phyloP scores from a whole-genome alignment of 2,888 invertebrate genomes.

The Cataglyphis rosenhaueri region DNA sequence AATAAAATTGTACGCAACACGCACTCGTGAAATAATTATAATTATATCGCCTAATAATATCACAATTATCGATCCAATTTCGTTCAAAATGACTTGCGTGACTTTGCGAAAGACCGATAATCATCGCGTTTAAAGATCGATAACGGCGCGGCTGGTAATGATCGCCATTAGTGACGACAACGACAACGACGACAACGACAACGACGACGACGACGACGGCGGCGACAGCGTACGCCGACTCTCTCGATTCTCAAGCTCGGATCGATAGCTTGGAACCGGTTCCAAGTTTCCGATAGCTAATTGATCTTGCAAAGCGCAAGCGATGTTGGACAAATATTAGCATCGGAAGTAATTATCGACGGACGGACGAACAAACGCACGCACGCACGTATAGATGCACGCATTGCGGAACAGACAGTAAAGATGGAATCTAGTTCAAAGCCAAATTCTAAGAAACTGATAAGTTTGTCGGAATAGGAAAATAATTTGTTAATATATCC shows the following conservation, averaged over 20 bases:
- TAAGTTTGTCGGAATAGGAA: background rate
- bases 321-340: constrained; percentile 52
- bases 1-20: background rate
- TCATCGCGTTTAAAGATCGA: constrained; percentile 55
- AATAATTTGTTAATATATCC: too few species aligned
- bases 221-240: constrained; percentile 31
- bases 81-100: constrained; percentile 50
- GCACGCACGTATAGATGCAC: background rate
- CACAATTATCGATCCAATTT: constrained; percentile 52
- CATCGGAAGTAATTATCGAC: constrained; percentile 53
- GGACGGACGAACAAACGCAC: background rate
- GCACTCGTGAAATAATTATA: constrained; percentile 10
- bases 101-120: constrained; percentile 48
- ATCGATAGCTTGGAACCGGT: constrained; percentile 52
- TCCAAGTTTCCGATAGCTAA: constrained; percentile 53
- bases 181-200: constrained; percentile 1
- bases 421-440: constrained; percentile 23
- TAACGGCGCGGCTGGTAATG: constrained; percentile 49
- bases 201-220: constrained; percentile 3
- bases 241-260: constrained; percentile 45
- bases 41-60: constrained; percentile 53
- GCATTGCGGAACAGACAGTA: constrained; percentile 15
- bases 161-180: constrained; percentile 46
- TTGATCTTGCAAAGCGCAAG: constrained; percentile 53
- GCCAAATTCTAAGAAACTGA: background rate